Evolutionary conservation across 2,888 invertebrate species (phyloP).

Genomic region (Lepidonotus clava): DNA sequence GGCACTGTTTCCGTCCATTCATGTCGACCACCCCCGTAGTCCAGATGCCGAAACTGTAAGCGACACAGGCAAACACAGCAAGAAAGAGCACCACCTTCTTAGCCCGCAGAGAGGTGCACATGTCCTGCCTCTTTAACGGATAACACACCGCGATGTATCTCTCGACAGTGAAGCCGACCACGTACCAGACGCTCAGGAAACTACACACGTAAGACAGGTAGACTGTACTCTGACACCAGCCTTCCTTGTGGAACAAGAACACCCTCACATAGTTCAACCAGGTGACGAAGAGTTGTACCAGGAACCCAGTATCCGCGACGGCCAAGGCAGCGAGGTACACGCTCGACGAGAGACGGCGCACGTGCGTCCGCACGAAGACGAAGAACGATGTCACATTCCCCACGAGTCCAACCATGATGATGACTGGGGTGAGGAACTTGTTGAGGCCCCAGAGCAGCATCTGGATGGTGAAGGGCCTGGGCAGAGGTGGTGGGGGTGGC

Average conservation of each 20-base stretch:
- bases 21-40: constrained; percentile 56
- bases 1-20: background rate
- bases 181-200: constrained; percentile 63
- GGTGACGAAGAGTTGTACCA: constrained; percentile 51
- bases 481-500: too few relatives aligned
- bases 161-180: constrained; percentile 62
- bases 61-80: constrained; percentile 68
- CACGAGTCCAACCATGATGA: constrained; percentile 86
- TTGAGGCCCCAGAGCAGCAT: constrained; percentile 49
- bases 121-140: constrained; percentile 56
- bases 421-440: constrained; percentile 86
- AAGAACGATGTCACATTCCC: constrained; percentile 88
- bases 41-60: constrained; percentile 72
- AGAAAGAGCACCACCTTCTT: constrained; percentile 72
- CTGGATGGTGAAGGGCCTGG: background rate
- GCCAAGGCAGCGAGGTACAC: constrained; percentile 63
- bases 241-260: constrained; percentile 48
- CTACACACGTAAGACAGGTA: constrained; percentile 60
- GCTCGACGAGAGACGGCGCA: constrained; percentile 86
- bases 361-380: constrained; percentile 88
- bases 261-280: constrained; percentile 56
- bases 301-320: constrained; percentile 60
- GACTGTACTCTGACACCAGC: constrained; percentile 58
- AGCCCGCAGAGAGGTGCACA: constrained; percentile 75
- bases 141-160: constrained; percentile 61